phyloP scores from a whole-genome alignment of 1,140 invertebrate genomes.

The Ylistrum balloti region DNA sequence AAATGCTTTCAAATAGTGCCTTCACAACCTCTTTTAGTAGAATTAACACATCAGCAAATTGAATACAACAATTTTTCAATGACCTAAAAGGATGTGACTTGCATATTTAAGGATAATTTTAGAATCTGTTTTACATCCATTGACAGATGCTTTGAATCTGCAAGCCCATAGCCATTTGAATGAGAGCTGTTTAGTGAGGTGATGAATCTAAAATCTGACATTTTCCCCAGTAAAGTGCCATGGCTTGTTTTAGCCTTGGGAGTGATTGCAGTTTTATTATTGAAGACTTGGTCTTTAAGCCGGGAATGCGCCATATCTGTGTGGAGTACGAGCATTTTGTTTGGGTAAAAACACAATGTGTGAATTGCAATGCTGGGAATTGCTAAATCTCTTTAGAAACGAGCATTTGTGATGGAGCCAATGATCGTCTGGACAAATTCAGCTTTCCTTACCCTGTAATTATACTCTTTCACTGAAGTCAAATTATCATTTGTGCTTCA shows the following conservation, averaged over 20 bases:
- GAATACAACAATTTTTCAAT: not conserved
- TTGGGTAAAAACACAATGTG: conserved; percentile 6
- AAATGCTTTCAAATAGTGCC: not conserved
- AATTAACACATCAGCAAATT: not conserved
- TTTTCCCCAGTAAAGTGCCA: conserved; percentile 11
- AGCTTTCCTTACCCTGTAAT: not conserved
- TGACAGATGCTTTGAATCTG: conserved; percentile 4
- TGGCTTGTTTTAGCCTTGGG: not conserved
- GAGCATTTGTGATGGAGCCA: not conserved
- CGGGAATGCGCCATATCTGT: not conserved
- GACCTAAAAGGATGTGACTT: not conserved
- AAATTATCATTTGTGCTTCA: conserved; percentile 10
- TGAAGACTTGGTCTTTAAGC: not conserved
- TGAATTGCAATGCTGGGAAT: conserved; percentile 16
- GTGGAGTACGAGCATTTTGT: not conserved
- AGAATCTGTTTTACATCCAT: not conserved
- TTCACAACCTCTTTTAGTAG: not conserved
- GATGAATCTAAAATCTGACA: conserved; percentile 22
- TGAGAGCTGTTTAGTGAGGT: not conserved
- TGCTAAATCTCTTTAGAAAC: not conserved
- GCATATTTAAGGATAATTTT: not conserved
- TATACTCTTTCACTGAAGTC: conserved; percentile 25
- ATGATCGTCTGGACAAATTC: conserved; percentile 24
- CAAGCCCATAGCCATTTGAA: not conserved
- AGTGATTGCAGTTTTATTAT: not conserved